Base-by-base conservation (phyloP, 1,140 invertebrate species). In the Ooceraea biroi region DNA sequence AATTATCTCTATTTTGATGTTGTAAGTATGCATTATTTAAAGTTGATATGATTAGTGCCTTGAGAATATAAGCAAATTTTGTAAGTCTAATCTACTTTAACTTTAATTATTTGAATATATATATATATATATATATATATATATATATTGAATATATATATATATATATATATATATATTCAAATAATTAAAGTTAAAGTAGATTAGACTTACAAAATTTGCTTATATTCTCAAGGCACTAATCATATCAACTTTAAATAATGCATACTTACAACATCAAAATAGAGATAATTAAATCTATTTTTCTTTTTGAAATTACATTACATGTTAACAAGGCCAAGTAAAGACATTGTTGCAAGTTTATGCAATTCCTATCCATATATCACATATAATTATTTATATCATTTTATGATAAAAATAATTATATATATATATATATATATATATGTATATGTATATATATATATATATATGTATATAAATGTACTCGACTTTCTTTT, bases 31-130 rank as follows among this genome's bases (percentile, higher is more conserved):
- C 3, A 36, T 63, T 27, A 61, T 77, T 2, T 66, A 66, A 25
- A 77, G 41, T 77, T 25, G 27, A 17, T n/a, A 63, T 76, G 10
- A 65, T 36, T 65, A 77, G 74, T 77, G 60, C 74, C 74, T 77
- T 77, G 46, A 66, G 22, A 46, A 14, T 44, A 19, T 65, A 66
- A 77, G 1, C 7, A 27, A 52, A 72, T 3, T 30, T 22, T 22
- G 19, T 19, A 0, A 48, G 3, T 52, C 30, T 7, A 11, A 30
- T 66, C 61, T 66, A 66, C 1, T 50, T 63, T 61, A 48, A 60
- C 1, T 50, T 0, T 52, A 22, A 22, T 63, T 30, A 55, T 55
- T 36, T 36, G 36, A 36, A 36, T 36, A 3, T 36, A 36, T 36
- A 36, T 3, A 36, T 36, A n/a, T n/a, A n/a, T n/a, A n/a, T n/a